phyloP scores from a whole-genome alignment of 2,113 vertebrate genomes.

The Caranx ignobilis region DNA sequence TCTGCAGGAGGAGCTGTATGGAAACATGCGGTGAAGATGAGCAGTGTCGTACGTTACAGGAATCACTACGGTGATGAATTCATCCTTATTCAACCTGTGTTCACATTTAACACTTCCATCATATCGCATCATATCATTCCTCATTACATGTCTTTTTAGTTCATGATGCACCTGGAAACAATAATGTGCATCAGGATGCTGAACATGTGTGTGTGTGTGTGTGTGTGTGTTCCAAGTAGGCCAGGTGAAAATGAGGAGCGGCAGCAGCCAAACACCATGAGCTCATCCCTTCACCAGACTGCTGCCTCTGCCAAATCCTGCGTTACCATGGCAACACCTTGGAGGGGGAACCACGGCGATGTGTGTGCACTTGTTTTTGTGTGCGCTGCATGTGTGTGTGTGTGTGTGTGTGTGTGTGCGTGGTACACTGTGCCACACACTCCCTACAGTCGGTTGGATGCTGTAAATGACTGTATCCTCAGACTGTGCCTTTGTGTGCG shows the following conservation, averaged over 20 bases:
- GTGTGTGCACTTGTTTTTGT: neutral
- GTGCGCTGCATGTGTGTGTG: neutral
- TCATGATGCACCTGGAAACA: neutral
- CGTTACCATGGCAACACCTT: slow-evolving; percentile 57
- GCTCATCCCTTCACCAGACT: slow-evolving; percentile 51
- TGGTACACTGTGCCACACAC: too few species aligned
- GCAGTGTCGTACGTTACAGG: too few species aligned
- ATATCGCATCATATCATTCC: too few species aligned
- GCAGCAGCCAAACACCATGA: slow-evolving; percentile 53
- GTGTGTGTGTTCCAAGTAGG: slow-evolving; percentile 12
- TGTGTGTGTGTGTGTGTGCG: neutral
- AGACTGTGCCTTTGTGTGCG: neutral
- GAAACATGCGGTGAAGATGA: too few species aligned
- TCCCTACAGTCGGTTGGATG: neutral
- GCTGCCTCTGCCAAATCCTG: slow-evolving; percentile 55
- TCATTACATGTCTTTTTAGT: neutral
- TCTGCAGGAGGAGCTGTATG: too few species aligned
- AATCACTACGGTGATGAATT: too few species aligned
- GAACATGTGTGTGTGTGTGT: neutral
- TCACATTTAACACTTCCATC: too few species aligned
- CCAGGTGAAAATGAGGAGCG: slow-evolving; percentile 43
- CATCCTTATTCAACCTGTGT: too few species aligned
- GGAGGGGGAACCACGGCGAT: slow-evolving; percentile 20
- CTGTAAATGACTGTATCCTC: neutral
- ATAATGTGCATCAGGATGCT: neutral